Evolutionary conservation across 2,113 vertebrate genomes (phyloP).

Genomic region (Dipodomys spectabilis): DNA sequence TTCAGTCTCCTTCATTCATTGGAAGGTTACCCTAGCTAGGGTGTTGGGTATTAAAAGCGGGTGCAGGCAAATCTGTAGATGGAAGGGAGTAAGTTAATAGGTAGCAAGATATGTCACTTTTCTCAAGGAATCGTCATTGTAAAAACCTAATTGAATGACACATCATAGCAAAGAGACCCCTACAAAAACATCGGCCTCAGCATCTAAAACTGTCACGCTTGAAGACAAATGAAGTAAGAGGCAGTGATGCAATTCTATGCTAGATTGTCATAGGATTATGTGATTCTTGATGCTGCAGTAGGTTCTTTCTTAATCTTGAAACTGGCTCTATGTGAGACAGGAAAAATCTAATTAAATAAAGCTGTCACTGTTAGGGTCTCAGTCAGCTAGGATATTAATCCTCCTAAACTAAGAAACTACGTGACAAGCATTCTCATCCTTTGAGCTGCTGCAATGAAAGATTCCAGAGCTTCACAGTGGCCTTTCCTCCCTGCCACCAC

Average conservation of each 20-base stretch:
- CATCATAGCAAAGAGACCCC: background rate
- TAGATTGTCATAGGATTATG: background rate
- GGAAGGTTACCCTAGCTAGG: background rate
- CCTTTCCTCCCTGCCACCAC: background rate
- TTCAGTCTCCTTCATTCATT: background rate
- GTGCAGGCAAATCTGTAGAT: background rate
- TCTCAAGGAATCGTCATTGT: background rate
- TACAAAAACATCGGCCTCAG: background rate
- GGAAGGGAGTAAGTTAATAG: rapidly evolving
- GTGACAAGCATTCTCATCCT: background rate
- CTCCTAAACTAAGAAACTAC: background rate
- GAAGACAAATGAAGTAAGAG: background rate
- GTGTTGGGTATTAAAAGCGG: background rate
- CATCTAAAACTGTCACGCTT: too few relatives aligned
- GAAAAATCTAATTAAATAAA: background rate
- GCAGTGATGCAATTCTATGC: too few relatives aligned
- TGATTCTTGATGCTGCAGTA: background rate
- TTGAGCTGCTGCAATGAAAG: background rate
- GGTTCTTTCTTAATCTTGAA: background rate
- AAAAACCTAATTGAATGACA: background rate
- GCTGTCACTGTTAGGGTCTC: background rate
- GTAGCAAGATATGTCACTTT: background rate
- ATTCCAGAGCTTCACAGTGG: background rate
- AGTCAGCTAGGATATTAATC: background rate
- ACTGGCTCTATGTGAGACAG: background rate